These are phyloP conservation scores for Toxotes lorentzi DNA, from an alignment of 2,797 vertebrate genomes.

Conservation along the genomic window DNA sequence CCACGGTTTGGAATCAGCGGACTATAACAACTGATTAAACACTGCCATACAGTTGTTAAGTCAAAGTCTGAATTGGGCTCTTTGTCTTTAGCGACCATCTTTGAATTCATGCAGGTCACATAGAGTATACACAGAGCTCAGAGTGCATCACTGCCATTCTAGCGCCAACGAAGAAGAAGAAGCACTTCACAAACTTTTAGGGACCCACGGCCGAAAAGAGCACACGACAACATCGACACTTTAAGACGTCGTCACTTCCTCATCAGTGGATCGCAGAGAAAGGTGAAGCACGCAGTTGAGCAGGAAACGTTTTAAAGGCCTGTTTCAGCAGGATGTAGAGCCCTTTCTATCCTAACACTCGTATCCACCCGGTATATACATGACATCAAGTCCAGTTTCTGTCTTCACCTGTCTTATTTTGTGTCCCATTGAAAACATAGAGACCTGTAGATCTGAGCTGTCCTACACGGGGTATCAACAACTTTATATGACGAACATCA, in stretches of 20 bases:
- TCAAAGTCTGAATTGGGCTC: conserved; percentile 37
- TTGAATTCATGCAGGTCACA: conserved; percentile 2
- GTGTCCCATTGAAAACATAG: conserved; percentile 1
- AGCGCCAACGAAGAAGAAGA: conserved; percentile 35
- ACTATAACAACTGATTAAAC: neutral
- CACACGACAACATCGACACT: conserved; percentile 20
- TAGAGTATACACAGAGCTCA: conserved; percentile 8
- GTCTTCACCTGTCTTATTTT: neutral
- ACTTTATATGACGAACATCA: conserved; percentile 4
- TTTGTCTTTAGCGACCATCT: conserved; percentile 24
- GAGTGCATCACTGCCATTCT: conserved; percentile 24
- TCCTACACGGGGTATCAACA: neutral
- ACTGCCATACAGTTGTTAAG: neutral
- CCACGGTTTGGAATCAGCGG: neutral
- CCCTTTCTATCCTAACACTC: conserved; percentile 39
- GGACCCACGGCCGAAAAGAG: conserved; percentile 22
- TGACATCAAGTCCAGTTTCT: neutral
- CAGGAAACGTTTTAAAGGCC: conserved; percentile 23
- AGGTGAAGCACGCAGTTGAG: conserved; percentile 40
- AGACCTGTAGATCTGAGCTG: conserved; percentile 7
- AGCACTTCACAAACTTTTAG: conserved; percentile 36
- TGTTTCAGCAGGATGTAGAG: conserved; percentile 41
- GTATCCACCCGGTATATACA: neutral
- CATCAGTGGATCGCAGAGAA: conserved; percentile 21
- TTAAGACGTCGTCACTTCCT: conserved; percentile 20